Conservation (phyloP, 1,140 invertebrate species). For the Drosophila parvula region DNA sequence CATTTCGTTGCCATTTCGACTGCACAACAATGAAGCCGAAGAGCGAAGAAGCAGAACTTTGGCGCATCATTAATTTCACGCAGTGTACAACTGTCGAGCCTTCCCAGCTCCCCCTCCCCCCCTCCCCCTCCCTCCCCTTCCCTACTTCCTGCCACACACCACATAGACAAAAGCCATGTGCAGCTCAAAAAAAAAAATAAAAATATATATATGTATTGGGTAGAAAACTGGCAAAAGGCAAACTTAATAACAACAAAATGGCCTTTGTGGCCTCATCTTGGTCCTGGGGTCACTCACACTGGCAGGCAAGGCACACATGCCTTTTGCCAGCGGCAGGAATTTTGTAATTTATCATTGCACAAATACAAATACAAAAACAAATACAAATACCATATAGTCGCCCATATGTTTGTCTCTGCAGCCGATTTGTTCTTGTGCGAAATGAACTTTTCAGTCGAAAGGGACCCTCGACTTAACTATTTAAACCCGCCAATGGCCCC, state of each 20-base stretch:
- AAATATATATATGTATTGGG: slow-evolving; percentile 12
- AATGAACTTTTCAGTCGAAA: slow-evolving; percentile 72
- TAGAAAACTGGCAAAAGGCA: slow-evolving; percentile 69
- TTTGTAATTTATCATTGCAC: slow-evolving; percentile 82
- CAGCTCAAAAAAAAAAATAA: slow-evolving; percentile 43
- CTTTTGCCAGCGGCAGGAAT: slow-evolving; percentile 72
- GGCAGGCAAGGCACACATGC: slow-evolving; percentile 17
- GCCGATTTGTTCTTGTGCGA: slow-evolving; percentile 56
- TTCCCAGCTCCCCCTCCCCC: no score
- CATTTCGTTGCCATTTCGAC: slow-evolving; percentile 65
- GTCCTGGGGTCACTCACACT: slow-evolving; percentile 52
- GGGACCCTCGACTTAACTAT: slow-evolving; percentile 55
- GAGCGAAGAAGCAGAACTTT: slow-evolving; percentile 65
- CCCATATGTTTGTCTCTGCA: slow-evolving; percentile 32
- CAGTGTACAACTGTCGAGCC: slow-evolving; percentile 77
- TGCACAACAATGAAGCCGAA: slow-evolving; percentile 51
- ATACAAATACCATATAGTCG: slow-evolving; percentile 33
- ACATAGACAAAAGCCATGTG: slow-evolving; percentile 52
- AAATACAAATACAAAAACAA: slow-evolving; percentile 52
- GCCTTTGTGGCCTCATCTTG: slow-evolving; percentile 65
- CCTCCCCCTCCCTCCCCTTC: no score
- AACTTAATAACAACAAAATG: slow-evolving; percentile 83
- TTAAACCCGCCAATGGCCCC: slow-evolving; percentile 58
- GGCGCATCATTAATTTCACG: slow-evolving; percentile 81
- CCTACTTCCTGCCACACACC: slow-evolving; percentile 7